phyloP scores from a whole-genome alignment of 2,113 vertebrate genomes.

The Taxidea taxus region DNA sequence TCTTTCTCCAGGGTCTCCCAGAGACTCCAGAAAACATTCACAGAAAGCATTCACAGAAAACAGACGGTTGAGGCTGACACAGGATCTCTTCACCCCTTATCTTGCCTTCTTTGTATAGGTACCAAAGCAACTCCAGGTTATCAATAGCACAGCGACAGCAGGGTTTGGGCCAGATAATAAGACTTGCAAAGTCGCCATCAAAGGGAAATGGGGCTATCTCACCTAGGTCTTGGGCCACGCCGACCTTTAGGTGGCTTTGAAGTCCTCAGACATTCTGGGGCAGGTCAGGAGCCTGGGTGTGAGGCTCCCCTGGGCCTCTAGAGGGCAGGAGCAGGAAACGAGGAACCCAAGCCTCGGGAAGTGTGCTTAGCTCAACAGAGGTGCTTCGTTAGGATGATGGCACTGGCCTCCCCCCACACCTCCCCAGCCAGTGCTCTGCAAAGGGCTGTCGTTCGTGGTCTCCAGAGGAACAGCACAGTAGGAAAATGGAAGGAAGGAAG shows the following conservation, averaged over 20 bases:
- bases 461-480: background rate
- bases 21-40: background rate
- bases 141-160: rapidly evolving
- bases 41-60: rapidly evolving
- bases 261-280: rapidly evolving
- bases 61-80: rapidly evolving
- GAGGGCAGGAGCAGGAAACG: background rate
- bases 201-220: background rate
- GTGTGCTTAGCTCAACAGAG: rapidly evolving
- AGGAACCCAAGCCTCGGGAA: rapidly evolving
- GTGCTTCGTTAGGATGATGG: rapidly evolving
- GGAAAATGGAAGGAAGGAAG: background rate
- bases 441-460: rapidly evolving
- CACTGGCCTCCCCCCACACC: rapidly evolving
- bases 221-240: rapidly evolving
- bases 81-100: rapidly evolving
- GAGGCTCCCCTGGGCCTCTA: background rate
- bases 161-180: rapidly evolving
- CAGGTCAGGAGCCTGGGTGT: background rate
- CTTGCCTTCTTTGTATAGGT: background rate
- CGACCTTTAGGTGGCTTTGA: background rate
- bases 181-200: rapidly evolving
- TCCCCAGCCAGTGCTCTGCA: too few relatives aligned
- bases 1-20: too few relatives aligned
- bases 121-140: background rate